Evolutionary conservation across 2,113 vertebrate species (phyloP), one percentile per base, ranked within the genome.

Genomic region (Psilopsiagon aymara): DNA sequence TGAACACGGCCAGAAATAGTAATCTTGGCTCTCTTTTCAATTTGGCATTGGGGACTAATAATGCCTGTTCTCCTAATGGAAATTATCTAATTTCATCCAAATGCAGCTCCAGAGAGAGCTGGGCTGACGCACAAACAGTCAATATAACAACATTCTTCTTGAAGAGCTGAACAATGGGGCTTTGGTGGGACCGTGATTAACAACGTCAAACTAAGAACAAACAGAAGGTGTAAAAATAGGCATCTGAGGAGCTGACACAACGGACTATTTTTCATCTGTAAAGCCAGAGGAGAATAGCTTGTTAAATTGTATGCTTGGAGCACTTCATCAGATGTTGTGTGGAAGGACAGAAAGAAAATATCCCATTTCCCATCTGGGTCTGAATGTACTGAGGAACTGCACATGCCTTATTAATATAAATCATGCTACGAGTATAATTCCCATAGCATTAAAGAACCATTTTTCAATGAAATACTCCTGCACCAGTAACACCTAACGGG

Each of bases 1-100:
- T 98, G 98, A 99, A 98, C 98, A 97, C 97, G 95, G 98, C 99
- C 99, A 99, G 98, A 99, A 99, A 99, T 99, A 99, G 99, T 98
- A 97, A 98, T 98, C 98, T 98, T 99, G 98, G 98, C 98, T 97
- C 94, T 82, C 96, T 98, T 98, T 97, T 97, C 97, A 95, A 95
- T 98, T 98, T 98, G 97, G 97, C 97, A 98, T 97, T 97, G 87
- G 99, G 98, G 99, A 99, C 98, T 98, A 99, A 99, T 99, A 99
- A 99, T 98, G 98, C 98, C 98, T 95, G 24, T 98, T 97, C 98
- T 98, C 98, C 98, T 99, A 98, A 99, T 99, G 98, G 98, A 99
- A 99, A 99, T 99, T 98, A 98, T 98, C 99, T 99, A 98, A 99
- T 98, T 99, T 97, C 98, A 98, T 98, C 98, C 98, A 97, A 98